Percentiles rank a stretch among this genome's conserved stretches.
Evolutionary conservation across 2,888 invertebrate genomes (phyloP).

Genomic region (Drosophila maculinotata): DNA sequence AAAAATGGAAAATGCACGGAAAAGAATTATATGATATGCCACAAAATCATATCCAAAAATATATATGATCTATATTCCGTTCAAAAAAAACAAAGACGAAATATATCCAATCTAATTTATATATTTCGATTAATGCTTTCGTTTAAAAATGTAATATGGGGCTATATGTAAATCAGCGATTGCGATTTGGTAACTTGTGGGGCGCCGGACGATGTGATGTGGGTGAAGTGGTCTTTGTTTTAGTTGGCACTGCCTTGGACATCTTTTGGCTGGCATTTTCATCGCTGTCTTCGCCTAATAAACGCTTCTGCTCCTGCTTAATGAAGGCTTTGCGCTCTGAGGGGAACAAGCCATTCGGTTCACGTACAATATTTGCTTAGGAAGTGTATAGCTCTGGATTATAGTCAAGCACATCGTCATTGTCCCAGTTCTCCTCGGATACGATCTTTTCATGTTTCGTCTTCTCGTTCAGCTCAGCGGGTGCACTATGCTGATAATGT

Average conservation of each 20-base stretch:
- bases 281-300: slow-evolving; percentile 49
- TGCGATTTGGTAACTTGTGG: slow-evolving; percentile 12
- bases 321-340: slow-evolving; percentile 77
- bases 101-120: too few relatives aligned
- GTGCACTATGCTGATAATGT: slow-evolving; percentile 51
- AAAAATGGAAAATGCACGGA: too few relatives aligned
- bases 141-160: not conserved
- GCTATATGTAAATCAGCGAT: not conserved
- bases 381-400: slow-evolving; percentile 73
- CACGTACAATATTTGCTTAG: slow-evolving; percentile 68
- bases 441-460: slow-evolving; percentile 60
- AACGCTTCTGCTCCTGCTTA: slow-evolving; percentile 75
- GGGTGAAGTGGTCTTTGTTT: not conserved
- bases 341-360: slow-evolving; percentile 68
- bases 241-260: not conserved
- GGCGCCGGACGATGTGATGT: slow-evolving; percentile 17
- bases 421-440: slow-evolving; percentile 65
- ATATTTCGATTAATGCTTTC: slow-evolving; percentile 8
- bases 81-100: too few relatives aligned
- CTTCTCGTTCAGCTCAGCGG: slow-evolving; percentile 47
- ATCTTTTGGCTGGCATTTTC: too few relatives aligned
- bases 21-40: too few relatives aligned
- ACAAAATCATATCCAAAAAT: too few relatives aligned
- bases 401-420: slow-evolving; percentile 69
- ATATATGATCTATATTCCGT: too few relatives aligned